These are phyloP conservation scores for Lagria hirta DNA, from an alignment of 2,888 invertebrate genomes.

Conservation along the genomic window DNA sequence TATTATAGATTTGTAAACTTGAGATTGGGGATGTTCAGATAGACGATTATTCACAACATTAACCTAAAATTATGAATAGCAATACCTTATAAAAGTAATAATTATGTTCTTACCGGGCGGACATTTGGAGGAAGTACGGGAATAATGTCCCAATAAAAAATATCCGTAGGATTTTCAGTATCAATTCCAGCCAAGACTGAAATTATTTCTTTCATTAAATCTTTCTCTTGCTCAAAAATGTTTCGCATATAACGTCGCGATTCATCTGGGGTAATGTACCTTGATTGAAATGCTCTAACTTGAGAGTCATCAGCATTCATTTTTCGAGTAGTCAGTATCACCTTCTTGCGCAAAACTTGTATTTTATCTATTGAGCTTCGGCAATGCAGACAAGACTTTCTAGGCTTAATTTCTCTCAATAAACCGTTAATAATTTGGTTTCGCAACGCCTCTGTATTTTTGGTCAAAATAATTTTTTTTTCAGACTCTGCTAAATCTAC, in stretches of 20 bases:
- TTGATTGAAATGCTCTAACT: slow-evolving; percentile 37
- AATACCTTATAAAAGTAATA: not conserved
- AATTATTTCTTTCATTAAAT: slow-evolving; percentile 68
- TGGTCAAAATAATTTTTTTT: slow-evolving; percentile 34
- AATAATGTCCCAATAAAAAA: slow-evolving; percentile 82
- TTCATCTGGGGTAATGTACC: slow-evolving; percentile 48
- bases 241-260: slow-evolving; percentile 53
- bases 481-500: slow-evolving; percentile 32
- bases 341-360: slow-evolving; percentile 62
- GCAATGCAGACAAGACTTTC: slow-evolving; percentile 62
- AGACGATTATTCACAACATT: slow-evolving; percentile 64
- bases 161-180: slow-evolving; percentile 68
- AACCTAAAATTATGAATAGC: slow-evolving; percentile 42
- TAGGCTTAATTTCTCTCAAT: slow-evolving; percentile 46
- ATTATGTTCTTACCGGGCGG: slow-evolving; percentile 65
- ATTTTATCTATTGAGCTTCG: slow-evolving; percentile 57
- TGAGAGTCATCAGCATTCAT: slow-evolving; percentile 23
- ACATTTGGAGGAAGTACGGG: slow-evolving; percentile 85
- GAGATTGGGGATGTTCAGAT: slow-evolving; percentile 77
- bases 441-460: slow-evolving; percentile 44
- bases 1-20: slow-evolving; percentile 69
- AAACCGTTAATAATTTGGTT: slow-evolving; percentile 40
- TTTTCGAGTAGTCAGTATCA: slow-evolving; percentile 56
- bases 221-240: slow-evolving; percentile 72
- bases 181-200: slow-evolving; percentile 64